phyloP scores from a whole-genome alignment of 2,113 vertebrate genomes.

The Illadopsis cleaveri region DNA sequence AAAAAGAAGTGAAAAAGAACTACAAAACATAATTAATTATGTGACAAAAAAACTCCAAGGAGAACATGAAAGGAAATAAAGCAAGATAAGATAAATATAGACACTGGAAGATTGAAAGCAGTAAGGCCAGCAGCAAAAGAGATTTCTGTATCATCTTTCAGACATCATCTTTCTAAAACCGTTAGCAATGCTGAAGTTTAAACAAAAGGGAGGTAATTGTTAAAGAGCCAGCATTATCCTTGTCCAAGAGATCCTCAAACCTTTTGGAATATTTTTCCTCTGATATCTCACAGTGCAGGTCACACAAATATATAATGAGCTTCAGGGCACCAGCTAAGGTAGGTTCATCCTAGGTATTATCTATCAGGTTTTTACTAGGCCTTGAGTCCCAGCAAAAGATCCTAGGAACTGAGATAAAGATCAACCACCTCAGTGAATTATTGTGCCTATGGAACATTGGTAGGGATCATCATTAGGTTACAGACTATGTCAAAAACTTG shows the following conservation, averaged over 20 bases:
- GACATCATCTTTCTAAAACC: not conserved
- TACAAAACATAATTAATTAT: not conserved
- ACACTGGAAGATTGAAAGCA: not conserved
- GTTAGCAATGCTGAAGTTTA: not conserved
- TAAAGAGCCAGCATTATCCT: not conserved
- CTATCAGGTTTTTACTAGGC: not conserved
- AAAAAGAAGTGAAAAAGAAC: not conserved
- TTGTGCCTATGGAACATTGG: not conserved
- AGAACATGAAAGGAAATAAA: not conserved
- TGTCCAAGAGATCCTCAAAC: not conserved
- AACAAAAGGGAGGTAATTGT: not conserved
- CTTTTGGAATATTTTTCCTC: not conserved
- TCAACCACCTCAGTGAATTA: not conserved
- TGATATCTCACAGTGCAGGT: rapidly evolving
- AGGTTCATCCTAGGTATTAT: not conserved
- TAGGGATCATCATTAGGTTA: not conserved
- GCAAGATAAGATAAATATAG: not conserved
- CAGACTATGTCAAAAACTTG: not conserved
- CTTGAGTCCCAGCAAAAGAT: not conserved
- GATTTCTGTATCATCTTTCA: not conserved
- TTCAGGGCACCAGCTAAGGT: not conserved
- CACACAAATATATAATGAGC: not conserved
- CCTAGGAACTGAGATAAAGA: not conserved
- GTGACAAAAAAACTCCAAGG: not conserved
- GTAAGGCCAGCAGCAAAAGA: not conserved